phyloP scores from a whole-genome alignment of 2,797 vertebrate genomes.

The Podarcis lilfordi region DNA sequence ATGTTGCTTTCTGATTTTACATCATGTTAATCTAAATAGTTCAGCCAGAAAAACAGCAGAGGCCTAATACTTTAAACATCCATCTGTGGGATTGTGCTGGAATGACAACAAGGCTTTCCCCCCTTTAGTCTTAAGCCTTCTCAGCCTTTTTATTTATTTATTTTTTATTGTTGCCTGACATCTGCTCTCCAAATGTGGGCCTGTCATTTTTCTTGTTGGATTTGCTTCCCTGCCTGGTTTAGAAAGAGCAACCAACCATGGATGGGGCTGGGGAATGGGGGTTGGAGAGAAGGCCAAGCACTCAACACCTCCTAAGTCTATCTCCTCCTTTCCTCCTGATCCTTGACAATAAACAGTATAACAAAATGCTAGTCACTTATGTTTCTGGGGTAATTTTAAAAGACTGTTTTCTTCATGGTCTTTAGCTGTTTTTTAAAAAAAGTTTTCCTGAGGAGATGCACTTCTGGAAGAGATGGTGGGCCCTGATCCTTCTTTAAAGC shows the following conservation, averaged over 20 bases:
- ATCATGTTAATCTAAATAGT: constrained; percentile 7
- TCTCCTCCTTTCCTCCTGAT: no score
- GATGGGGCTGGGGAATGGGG: not conserved
- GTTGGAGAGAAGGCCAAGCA: not conserved
- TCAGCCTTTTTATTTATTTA: not conserved
- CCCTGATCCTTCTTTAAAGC: not conserved
- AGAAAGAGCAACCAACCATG: not conserved
- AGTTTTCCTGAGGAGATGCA: not conserved
- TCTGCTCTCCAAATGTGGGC: constrained; percentile 43
- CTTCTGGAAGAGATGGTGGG: not conserved
- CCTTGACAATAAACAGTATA: not conserved
- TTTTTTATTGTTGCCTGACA: not conserved
- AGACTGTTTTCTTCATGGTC: not conserved
- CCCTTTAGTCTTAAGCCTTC: not conserved
- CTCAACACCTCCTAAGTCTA: not conserved
- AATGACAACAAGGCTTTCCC: not conserved
- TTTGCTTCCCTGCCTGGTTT: constrained; percentile 18
- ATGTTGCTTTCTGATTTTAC: constrained; percentile 23
- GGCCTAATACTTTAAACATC: not conserved
- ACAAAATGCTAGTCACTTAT: not conserved
- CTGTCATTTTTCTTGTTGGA: constrained; percentile 20
- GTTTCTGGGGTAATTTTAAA: not conserved
- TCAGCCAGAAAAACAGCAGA: not conserved
- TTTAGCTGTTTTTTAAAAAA: not conserved
- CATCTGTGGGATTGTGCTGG: not conserved